phyloP scores from a whole-genome alignment of 2,888 invertebrate species.

The Rhamphomyia laevipes region DNA sequence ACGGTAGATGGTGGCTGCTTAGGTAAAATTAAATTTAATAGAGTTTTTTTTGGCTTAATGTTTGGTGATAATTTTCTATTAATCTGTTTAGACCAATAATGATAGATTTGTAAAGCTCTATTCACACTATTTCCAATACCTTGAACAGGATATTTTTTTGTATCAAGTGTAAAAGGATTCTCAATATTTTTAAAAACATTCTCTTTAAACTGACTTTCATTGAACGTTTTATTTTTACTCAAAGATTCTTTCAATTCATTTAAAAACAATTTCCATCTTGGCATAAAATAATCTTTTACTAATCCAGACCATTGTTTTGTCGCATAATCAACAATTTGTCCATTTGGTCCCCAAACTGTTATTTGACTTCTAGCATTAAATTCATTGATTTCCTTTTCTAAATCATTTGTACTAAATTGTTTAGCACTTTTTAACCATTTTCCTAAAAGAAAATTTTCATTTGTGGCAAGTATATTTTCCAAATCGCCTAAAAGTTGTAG shows the following conservation, averaged over 20 bases:
- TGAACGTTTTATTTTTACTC: conserved; percentile 41
- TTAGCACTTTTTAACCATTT: conserved; percentile 50
- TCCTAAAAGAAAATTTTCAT: too few species aligned
- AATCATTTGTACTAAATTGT: conserved; percentile 35
- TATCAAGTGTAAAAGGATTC: conserved; percentile 49
- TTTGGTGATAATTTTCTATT: too few species aligned
- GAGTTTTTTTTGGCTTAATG: too few species aligned
- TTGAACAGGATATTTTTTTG: conserved; percentile 37
- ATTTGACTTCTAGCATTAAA: conserved; percentile 75
- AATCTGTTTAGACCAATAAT: too few species aligned
- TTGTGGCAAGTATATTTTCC: conserved; percentile 60
- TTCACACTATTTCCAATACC: conserved; percentile 35
- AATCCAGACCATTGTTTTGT: conserved; percentile 66
- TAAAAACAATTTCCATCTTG: conserved; percentile 66
- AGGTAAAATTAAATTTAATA: too few species aligned
- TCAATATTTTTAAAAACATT: conserved; percentile 51
- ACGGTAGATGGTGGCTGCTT: too few species aligned
- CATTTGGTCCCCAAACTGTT: conserved; percentile 70
- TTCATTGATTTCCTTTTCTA: conserved; percentile 45
- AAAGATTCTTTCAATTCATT: conserved; percentile 45
- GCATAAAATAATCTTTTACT: conserved; percentile 54
- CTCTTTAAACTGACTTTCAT: conserved; percentile 44
- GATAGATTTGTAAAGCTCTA: too few species aligned
- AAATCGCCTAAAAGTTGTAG: conserved; percentile 48
- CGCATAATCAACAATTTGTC: conserved; percentile 89